Base-by-base conservation (phyloP, 1,140 invertebrate genomes). In the Bombus pyrosoma region DNA sequence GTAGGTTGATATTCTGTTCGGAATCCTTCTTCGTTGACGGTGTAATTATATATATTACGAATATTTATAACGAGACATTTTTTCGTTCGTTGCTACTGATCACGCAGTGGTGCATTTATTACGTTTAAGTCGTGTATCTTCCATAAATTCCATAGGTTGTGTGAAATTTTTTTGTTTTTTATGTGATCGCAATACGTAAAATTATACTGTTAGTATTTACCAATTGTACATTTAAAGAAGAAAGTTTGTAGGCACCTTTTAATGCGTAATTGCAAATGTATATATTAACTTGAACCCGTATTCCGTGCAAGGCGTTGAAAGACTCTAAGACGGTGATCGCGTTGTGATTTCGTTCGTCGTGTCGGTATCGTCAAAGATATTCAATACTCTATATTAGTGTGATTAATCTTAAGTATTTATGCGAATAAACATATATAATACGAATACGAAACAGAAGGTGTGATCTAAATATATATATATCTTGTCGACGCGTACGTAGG, bases 1-100 rank as follows among this genome's bases (percentile, higher is more conserved):
- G 96, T 97, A 96, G 94, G 57, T 79, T 71, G 25, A 85, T 13
- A 34, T 34, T 34, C 22, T 41, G 15, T 4, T 59, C 13, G 1
- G 18, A 69, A 41, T 39, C 41, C 0, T 41, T 57, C 10, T 15
- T 37, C 32, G 9, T 62, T 22, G 1, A 13, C 47, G 53, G 3
- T 39, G 8, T 15, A 3, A 25, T 25, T 41, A 28, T 39, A 59
- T 39, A 59, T 41, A 73, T 32, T 41, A 28, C 8, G 53, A 47
- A 37, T 28, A 32, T 73, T 22, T 59, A 59, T 15, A 41, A 9
- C 0, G 64, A 34, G 57, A 41, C 22, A 41, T 18, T 47, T 37
- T 82, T 82, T 64, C 5, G 2, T 13, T 47, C 22, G 25, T 28
- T 18, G 34, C 39, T 62, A 69, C 22, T 53, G 28, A 64, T 64